Conservation (phyloP, 2,797 vertebrate genomes). For the Sebastes dallii region DNA sequence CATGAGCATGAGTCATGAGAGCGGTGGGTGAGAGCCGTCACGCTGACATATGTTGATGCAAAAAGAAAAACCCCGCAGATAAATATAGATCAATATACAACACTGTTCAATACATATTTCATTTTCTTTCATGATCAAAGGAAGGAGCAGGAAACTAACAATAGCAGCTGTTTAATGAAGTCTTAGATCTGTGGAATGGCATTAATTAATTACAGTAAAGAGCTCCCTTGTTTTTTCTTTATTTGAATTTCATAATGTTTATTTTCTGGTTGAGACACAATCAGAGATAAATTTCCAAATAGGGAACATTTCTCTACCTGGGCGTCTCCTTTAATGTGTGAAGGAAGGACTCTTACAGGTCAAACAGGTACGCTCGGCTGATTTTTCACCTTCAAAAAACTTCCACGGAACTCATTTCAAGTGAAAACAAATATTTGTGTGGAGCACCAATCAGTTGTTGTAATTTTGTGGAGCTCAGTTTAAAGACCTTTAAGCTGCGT, state of each 20-base stretch:
- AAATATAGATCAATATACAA: neutral
- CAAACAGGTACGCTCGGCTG: too few species aligned
- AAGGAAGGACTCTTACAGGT: neutral
- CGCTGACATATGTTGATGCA: constrained; percentile 23
- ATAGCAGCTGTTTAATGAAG: neutral
- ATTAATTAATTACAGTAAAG: neutral
- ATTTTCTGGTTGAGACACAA: neutral
- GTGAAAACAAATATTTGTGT: neutral
- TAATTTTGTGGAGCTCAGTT: neutral
- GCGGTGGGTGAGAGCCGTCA: constrained; percentile 33
- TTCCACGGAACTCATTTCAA: neutral
- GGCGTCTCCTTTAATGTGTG: neutral
- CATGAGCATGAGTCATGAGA: constrained; percentile 50
- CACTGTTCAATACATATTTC: neutral
- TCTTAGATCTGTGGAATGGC: neutral
- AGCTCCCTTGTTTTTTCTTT: neutral
- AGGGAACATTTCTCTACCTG: neutral
- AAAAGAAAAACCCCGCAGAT: neutral
- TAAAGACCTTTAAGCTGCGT: too few species aligned
- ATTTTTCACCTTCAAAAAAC: neutral
- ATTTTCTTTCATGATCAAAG: neutral
- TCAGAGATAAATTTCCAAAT: too few species aligned
- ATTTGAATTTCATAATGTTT: neutral
- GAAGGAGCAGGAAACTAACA: neutral
- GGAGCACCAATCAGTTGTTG: neutral